Base-by-base conservation (phyloP, 2,797 vertebrate genomes). In the Benthosema pterotum region DNA sequence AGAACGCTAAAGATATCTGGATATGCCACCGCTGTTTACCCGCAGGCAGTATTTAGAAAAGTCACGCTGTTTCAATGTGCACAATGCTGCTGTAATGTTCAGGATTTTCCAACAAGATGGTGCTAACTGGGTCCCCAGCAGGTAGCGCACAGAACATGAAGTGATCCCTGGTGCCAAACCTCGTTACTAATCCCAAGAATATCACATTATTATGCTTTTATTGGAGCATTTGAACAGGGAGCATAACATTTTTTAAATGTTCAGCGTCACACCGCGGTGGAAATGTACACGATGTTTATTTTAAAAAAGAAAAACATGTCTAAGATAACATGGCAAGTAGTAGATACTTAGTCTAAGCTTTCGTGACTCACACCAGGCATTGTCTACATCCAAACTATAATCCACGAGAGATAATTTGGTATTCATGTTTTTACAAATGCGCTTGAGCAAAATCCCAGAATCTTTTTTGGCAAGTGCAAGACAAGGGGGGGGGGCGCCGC, bases 391-490 rank as follows among this genome's bases (percentile, higher is more conserved):
- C 84, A 90, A n/a, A 85, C 75, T 80, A 80, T 92, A 92, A 92
- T 91, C 92, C 90, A 74, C 73, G 77, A 80, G 84, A 86, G 88
- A 88, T 88, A 80, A 89, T 89, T 88, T 89, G 84, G 86, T 83
- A 90, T 91, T 91, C 87, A 87, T 91, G 87, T 93, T 89, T n/a
- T 88, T 90, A 91, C 88, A 91, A 92, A 91, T 87, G 85, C 83
- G 82, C 87, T 87, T 74, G 78, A 86, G 87, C 84, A 84, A 88
- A 92, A 91, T 89, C 85, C 87, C 75, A 78, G 87, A 87, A 88
- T 88, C 88, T 82, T 83, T 54, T 86, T 87, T 91, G 89, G 87
- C 89, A 90, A 82, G 77, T 72, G 80, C 69, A 85, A n/a, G 75
- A 77, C 73, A 76, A 77, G 83, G 78, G 86, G 89, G n/a, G n/a